Evolutionary conservation across 1,140 invertebrate species (phyloP).

Genomic region (Ceratina australensis): DNA sequence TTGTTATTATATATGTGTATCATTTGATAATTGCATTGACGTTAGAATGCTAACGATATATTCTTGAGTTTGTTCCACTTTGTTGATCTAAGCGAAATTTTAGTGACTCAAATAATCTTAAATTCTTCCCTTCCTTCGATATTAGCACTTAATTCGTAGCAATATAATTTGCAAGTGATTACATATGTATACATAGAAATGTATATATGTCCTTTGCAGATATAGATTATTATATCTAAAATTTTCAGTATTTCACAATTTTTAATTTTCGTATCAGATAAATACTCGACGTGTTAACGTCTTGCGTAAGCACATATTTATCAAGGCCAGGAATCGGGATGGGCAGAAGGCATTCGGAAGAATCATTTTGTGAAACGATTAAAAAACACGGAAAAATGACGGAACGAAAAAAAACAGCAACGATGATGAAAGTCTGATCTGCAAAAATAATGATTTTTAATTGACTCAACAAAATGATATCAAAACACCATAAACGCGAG

Average conservation of each 20-base stretch:
- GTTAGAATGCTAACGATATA: conserved; percentile 39
- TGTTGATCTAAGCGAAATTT: conserved; percentile 32
- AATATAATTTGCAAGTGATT: conserved; percentile 34
- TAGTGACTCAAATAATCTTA: conserved; percentile 24
- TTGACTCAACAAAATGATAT: conserved; percentile 71
- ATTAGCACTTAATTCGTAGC: conserved; percentile 14
- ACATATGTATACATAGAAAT: conserved; percentile 34
- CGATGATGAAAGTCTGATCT: conserved; percentile 52
- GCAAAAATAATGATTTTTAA: conserved; percentile 74
- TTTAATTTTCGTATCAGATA: not conserved
- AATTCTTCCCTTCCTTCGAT: conserved; percentile 7
- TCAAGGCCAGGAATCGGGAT: conserved; percentile 9
- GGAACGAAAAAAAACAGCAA: conserved; percentile 48
- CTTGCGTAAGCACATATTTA: conserved; percentile 25
- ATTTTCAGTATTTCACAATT: conserved; percentile 5
- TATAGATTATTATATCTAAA: not conserved
- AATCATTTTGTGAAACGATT: conserved; percentile 4
- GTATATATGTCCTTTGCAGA: no score
- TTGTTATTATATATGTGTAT: conserved; percentile 49
- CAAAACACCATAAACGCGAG: conserved; percentile 66
- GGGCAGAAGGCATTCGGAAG: conserved; percentile 15
- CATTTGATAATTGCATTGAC: conserved; percentile 46
- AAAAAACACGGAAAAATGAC: conserved; percentile 43
- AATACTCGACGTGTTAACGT: not conserved
- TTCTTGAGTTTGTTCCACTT: conserved; percentile 39